A percentile compares a stretch with the other conserved stretches of the same genome.
Conservation (phyloP, 2,113 vertebrate species). For the Halichoeres trimaculatus region DNA sequence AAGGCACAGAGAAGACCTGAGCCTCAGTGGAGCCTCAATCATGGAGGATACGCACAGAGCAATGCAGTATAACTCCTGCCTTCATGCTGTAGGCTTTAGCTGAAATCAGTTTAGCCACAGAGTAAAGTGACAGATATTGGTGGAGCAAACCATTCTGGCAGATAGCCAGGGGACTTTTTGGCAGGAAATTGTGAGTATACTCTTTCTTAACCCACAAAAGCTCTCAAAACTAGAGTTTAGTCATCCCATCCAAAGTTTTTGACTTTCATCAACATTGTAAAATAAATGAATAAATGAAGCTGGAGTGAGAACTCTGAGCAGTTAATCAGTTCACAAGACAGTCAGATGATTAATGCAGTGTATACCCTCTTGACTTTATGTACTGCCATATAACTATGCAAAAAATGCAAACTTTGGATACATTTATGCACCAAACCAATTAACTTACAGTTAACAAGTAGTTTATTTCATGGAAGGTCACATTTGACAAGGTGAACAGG, state of each 20-base stretch:
- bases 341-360: too few relatives aligned
- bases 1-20: slow-evolving; percentile 18
- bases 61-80: slow-evolving; percentile 15
- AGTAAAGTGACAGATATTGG: slow-evolving; percentile 61
- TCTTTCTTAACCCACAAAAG: background rate
- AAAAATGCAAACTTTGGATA: too few relatives aligned
- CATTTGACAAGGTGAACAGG: too few relatives aligned
- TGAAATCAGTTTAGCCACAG: slow-evolving; percentile 49
- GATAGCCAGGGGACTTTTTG: slow-evolving; percentile 5
- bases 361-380: too few relatives aligned
- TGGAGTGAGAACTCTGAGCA: background rate
- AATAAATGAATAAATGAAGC: background rate
- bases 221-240: background rate
- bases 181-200: slow-evolving; percentile 1
- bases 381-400: too few relatives aligned
- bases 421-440: too few relatives aligned
- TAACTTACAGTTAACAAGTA: too few relatives aligned
- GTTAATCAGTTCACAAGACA: background rate
- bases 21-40: slow-evolving; percentile 22
- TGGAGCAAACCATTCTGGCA: slow-evolving; percentile 18
- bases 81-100: slow-evolving; percentile 29
- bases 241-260: background rate
- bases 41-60: slow-evolving; percentile 6
- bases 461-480: too few relatives aligned
- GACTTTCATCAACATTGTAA: background rate